Evolutionary conservation across 2,888 invertebrate species (phyloP), one percentile per base, ranked within the genome.

Genomic region (Pilophorus perplexus): DNA sequence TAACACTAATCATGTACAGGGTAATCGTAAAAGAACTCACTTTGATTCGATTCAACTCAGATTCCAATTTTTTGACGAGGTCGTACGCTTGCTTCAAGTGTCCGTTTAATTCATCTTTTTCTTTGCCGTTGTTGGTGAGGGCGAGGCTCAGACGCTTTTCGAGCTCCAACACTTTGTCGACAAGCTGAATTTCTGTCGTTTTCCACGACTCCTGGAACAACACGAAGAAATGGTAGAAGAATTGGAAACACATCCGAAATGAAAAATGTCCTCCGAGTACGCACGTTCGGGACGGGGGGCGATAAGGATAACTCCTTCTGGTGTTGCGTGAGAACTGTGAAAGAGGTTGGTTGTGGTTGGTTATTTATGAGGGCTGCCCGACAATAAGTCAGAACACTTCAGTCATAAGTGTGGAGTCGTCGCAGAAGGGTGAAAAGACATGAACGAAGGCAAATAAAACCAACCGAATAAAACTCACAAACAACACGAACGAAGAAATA

Each of bases 181-280:
- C 16, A 6, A 71, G 46, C 40, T 69, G 64, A 10, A 42, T 64
- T 64, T 71, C 71, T n/a, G 68, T 66, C n/a, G 70, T 67, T 46
- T 70, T 70, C 71, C 71, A 71, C 14, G 60, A 52, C 59, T 71
- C 69, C 71, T 71, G n/a, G 16, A 40, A 25, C n/a, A n/a, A n/a
- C n/a, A 38, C 18, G 37, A 46, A 54, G 44, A 44, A 14, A 6
- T 16, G 44, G 4, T 44, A 44, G 20, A 44, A 2, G 6, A 6
- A 2, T 38, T 12, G 14, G 38, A 2, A 3, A 42, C n/a, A 2
- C 3, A 42, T 3, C 14, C 4, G 18, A 44, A 44, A 12, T 44
- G 44, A 44, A 18, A 18, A 2, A 22, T 1, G 22, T 38, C 6
- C 6, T 38, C 14, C 38, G 14, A 38, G 38, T 3, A 18, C 6